Evolutionary conservation across 2,797 vertebrate species (phyloP).

Genomic region (Myotis planiceps): DNA sequence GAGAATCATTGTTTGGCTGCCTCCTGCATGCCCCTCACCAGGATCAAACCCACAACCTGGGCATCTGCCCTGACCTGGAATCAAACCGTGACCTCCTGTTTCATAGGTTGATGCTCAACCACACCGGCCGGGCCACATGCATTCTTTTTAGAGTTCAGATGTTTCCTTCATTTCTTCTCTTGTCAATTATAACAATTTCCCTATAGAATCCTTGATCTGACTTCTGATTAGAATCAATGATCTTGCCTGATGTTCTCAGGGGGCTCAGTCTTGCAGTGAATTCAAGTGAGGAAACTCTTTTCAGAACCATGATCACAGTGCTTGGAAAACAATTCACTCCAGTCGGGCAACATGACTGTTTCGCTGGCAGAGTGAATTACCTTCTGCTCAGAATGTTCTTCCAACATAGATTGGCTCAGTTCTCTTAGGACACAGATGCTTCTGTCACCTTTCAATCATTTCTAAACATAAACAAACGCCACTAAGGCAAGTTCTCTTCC

Average conservation of each 20-base stretch:
- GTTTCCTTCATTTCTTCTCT: neutral
- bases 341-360: neutral
- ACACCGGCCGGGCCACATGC: neutral
- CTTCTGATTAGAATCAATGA: neutral
- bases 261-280: neutral
- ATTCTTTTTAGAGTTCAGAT: neutral
- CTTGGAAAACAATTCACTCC: slow-evolving; percentile 4
- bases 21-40: too few relatives aligned
- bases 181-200: neutral
- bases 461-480: neutral
- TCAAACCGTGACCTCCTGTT: too few relatives aligned
- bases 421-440: neutral
- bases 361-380: neutral
- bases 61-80: too few relatives aligned
- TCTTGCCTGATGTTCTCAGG: neutral
- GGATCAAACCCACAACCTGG: too few relatives aligned
- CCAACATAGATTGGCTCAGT: neutral
- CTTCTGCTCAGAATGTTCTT: neutral
- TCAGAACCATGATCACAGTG: neutral
- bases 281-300: slow-evolving; percentile 26
- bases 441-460: neutral
- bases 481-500: neutral
- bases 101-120: too few relatives aligned
- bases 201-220: neutral
- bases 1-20: too few relatives aligned